Evolutionary conservation across 2,888 invertebrate genomes (phyloP).

Genomic region (Epistrophe grossulariae): DNA sequence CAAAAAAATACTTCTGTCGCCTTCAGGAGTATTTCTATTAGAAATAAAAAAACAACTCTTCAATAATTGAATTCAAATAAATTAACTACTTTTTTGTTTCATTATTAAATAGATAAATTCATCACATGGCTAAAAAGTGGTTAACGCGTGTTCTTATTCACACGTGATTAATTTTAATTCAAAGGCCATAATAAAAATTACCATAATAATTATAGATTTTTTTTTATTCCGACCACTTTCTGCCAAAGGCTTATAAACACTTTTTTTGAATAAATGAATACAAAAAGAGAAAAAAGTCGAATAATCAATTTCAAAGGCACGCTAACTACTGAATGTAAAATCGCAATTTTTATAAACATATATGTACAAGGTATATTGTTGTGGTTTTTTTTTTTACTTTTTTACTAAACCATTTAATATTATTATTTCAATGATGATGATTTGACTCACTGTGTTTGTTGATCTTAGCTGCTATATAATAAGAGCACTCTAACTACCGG

Average conservation of each 20-base stretch:
- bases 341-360: background rate
- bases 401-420: background rate
- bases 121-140: background rate
- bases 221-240: background rate
- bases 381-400: background rate
- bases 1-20: background rate
- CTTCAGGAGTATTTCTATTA: background rate
- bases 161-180: background rate
- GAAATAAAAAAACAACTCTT: background rate
- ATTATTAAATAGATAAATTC: background rate
- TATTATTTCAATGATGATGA: background rate
- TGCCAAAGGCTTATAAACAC: background rate
- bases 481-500: background rate
- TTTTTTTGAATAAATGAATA: background rate
- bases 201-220: background rate
- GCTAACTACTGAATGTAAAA: background rate
- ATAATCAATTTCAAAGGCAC: slow-evolving; percentile 7
- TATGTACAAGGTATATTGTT: too few species aligned
- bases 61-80: background rate
- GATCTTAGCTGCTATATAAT: background rate
- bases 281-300: background rate
- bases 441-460: slow-evolving; percentile 8
- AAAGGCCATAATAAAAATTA: background rate
- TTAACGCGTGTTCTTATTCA: slow-evolving; percentile 8
- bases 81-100: background rate